Evolutionary conservation across 2,113 vertebrate genomes (phyloP).

Genomic region (Ciconia boyciana): DNA sequence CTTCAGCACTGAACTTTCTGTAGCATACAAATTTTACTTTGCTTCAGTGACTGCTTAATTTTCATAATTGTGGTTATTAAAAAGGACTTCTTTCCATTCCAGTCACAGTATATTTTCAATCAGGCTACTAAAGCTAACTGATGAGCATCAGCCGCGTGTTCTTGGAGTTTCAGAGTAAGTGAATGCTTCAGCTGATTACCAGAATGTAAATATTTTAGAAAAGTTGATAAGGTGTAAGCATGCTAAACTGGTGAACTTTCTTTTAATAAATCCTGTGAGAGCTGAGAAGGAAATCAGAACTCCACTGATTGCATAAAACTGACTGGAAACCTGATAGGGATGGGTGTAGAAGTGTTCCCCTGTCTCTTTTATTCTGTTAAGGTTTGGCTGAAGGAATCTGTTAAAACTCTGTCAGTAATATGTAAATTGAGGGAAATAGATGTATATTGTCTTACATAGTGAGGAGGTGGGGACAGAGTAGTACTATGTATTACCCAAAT

Average conservation of each 20-base stretch:
- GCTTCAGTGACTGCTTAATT: not conserved
- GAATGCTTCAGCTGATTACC: not conserved
- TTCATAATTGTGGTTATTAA: not conserved
- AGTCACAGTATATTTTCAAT: constrained; percentile 91
- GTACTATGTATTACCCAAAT: not conserved
- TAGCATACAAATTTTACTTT: not conserved
- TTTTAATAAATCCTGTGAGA: not conserved
- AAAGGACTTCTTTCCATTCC: constrained; percentile 8
- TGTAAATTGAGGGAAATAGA: not conserved
- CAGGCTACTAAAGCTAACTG: constrained; percentile 79
- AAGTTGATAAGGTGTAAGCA: not conserved
- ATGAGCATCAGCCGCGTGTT: constrained; percentile 46
- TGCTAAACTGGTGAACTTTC: not conserved
- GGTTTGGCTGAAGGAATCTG: not conserved
- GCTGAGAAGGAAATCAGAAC: not conserved
- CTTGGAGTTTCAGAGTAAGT: constrained; percentile 81
- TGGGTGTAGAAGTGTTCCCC: not conserved
- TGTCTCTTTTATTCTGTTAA: not conserved
- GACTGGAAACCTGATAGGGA: not conserved
- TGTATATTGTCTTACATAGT: not conserved
- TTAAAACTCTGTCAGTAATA: not conserved
- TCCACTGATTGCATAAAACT: not conserved
- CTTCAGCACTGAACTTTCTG: not conserved
- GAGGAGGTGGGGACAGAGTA: not conserved
- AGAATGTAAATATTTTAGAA: not conserved